Conservation (phyloP, 2,113 vertebrate genomes). For the Aptenodytes patagonicus region DNA sequence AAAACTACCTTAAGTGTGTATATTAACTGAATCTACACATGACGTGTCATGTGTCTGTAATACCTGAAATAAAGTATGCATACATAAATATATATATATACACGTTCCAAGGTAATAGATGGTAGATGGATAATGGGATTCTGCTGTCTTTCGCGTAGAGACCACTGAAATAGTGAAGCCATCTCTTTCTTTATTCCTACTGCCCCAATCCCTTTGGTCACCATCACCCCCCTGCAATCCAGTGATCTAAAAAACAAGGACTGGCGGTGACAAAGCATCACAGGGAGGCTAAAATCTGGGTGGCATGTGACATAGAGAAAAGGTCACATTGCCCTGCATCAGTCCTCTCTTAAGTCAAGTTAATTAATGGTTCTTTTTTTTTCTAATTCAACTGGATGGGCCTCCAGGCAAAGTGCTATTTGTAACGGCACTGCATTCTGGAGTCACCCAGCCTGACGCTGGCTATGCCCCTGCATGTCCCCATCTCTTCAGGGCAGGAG, state of each 20-base stretch:
- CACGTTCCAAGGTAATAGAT: not conserved
- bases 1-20: not conserved
- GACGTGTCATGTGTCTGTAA: rapidly evolving
- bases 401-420: conserved; percentile 64
- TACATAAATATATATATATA: not conserved
- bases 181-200: not conserved
- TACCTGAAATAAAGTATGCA: not conserved
- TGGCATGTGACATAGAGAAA: conserved; percentile 76
- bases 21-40: not conserved
- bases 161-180: not conserved
- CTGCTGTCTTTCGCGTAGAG: not conserved
- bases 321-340: conserved; percentile 72
- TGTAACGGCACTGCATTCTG: not conserved
- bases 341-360: conserved; percentile 68
- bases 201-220: not conserved
- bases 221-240: not conserved
- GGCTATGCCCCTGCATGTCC: not conserved
- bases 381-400: conserved; percentile 70
- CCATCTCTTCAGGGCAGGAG: not conserved
- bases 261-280: conserved; percentile 55
- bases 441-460: not conserved
- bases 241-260: conserved; percentile 22
- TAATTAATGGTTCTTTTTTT: conserved; percentile 67
- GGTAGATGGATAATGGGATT: not conserved
- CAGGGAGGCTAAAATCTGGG: conserved; percentile 52